Evolutionary conservation across 1,140 invertebrate genomes (phyloP).

Genomic region (Vanessa tameamea): DNA sequence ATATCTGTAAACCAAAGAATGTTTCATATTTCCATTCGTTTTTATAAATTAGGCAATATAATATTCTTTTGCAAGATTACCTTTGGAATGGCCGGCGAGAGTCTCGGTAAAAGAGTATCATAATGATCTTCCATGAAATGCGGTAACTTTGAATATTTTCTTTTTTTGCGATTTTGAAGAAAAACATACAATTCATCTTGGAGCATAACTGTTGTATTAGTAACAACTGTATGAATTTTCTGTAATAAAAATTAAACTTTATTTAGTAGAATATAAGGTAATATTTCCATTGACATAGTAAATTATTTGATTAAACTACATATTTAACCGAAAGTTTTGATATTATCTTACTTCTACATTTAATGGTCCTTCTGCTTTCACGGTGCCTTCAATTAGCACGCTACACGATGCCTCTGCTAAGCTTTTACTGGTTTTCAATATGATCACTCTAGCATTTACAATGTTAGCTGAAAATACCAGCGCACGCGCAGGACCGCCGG

Average conservation of each 20-base stretch:
- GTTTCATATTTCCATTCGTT: background rate
- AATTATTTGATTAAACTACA: too few relatives aligned
- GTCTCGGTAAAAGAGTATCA: slow-evolving; percentile 75
- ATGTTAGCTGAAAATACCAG: slow-evolving; percentile 87
- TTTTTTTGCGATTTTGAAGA: slow-evolving; percentile 76
- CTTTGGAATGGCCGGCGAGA: slow-evolving; percentile 89
- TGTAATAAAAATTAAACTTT: slow-evolving; percentile 51
- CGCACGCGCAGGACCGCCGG: slow-evolving; percentile 82
- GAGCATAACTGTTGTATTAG: slow-evolving; percentile 84
- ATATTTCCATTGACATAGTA: too few relatives aligned
- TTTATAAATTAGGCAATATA: too few relatives aligned
- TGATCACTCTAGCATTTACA: slow-evolving; percentile 77
- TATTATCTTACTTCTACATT: slow-evolving; percentile 85
- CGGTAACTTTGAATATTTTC: slow-evolving; percentile 35
- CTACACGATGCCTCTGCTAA: slow-evolving; percentile 87
- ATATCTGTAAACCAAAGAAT: slow-evolving; percentile 81
- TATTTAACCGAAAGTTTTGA: too few relatives aligned
- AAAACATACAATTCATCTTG: slow-evolving; percentile 85
- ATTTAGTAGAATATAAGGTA: too few relatives aligned
- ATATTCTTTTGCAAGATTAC: slow-evolving; percentile 57
- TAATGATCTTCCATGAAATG: slow-evolving; percentile 49
- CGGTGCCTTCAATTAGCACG: slow-evolving; percentile 86
- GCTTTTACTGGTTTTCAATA: slow-evolving; percentile 74
- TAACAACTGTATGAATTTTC: slow-evolving; percentile 88
- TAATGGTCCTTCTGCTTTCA: slow-evolving; percentile 88